phyloP scores from a whole-genome alignment of 2,888 invertebrate species.

The Rosalia funebris region DNA sequence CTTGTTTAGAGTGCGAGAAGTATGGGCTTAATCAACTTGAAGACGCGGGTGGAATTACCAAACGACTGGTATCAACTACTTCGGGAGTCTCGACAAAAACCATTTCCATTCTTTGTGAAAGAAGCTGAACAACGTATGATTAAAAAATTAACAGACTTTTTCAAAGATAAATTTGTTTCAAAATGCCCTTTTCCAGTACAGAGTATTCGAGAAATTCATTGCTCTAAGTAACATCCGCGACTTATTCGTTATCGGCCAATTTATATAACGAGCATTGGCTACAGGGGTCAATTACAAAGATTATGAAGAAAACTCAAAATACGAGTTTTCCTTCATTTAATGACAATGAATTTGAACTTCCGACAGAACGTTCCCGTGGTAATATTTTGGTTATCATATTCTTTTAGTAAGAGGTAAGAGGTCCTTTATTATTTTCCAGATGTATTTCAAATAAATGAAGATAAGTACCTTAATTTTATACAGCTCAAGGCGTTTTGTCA shows the following conservation, averaged over 20 bases:
- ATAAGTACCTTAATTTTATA: background rate
- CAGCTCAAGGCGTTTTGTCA: background rate
- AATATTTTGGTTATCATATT: background rate
- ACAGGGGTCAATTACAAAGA: background rate
- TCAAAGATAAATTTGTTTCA: background rate
- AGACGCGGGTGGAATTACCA: background rate
- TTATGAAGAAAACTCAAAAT: background rate
- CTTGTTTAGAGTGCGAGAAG: background rate
- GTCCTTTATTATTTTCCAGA: background rate
- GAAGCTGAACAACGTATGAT: background rate
- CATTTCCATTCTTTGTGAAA: background rate
- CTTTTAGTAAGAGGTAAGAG: too few species aligned
- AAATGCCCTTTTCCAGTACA: background rate
- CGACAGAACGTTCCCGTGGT: background rate
- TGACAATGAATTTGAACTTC: background rate
- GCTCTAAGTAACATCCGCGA: background rate
- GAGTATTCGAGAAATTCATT: background rate
- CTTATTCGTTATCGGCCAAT: too few species aligned
- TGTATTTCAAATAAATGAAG: background rate
- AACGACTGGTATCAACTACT: background rate
- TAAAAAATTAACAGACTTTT: background rate
- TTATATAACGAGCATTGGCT: background rate
- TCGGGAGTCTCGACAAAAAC: background rate
- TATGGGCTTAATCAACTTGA: background rate
- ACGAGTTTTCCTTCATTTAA: background rate